These are phyloP conservation scores for Drosophila affinis DNA, from an alignment of 2,888 invertebrate species.

Conservation along the genomic window DNA sequence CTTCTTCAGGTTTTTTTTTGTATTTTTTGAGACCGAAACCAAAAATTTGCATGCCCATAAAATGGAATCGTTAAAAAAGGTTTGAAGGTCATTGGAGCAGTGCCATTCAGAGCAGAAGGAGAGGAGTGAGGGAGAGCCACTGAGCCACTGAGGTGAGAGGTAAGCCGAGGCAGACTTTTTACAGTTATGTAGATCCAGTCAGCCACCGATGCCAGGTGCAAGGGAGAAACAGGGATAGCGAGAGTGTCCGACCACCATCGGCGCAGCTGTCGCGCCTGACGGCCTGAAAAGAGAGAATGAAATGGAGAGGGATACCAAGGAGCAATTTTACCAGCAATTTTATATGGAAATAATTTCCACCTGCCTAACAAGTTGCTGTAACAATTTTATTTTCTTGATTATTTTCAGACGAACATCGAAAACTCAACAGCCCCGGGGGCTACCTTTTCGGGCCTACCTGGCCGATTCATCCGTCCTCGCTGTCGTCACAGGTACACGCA, in stretches of 20 bases:
- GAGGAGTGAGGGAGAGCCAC: background rate
- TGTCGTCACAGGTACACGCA: slow-evolving; percentile 23
- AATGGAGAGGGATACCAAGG: background rate
- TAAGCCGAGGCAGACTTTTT: slow-evolving; percentile 40
- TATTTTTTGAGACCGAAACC: slow-evolving; percentile 5
- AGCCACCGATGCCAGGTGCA: slow-evolving; percentile 32
- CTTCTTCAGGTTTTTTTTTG: slow-evolving; percentile 15
- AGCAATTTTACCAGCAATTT: too few relatives aligned
- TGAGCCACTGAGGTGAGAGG: slow-evolving; percentile 35
- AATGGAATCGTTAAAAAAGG: slow-evolving; percentile 46
- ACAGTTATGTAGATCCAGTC: slow-evolving; percentile 54
- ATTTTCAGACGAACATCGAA: slow-evolving; percentile 72
- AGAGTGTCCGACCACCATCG: slow-evolving; percentile 28
- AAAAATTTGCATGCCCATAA: slow-evolving; percentile 34
- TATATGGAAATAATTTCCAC: slow-evolving; percentile 24
- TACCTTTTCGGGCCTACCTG: slow-evolving; percentile 38
- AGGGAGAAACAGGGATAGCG: slow-evolving; percentile 6
- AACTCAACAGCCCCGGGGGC: slow-evolving; percentile 18
- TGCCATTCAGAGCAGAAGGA: slow-evolving; percentile 16
- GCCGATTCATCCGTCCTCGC: slow-evolving; percentile 20
- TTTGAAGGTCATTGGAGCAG: slow-evolving; percentile 69
- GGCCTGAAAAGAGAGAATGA: slow-evolving; percentile 9
- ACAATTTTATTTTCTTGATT: slow-evolving; percentile 79
- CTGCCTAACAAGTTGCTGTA: slow-evolving; percentile 34
- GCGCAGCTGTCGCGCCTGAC: slow-evolving; percentile 10